Percentiles rank a stretch among this genome's conserved stretches.
phyloP scores from a whole-genome alignment of 2,113 vertebrate genomes.

The Myrmophylax atrothorax region DNA sequence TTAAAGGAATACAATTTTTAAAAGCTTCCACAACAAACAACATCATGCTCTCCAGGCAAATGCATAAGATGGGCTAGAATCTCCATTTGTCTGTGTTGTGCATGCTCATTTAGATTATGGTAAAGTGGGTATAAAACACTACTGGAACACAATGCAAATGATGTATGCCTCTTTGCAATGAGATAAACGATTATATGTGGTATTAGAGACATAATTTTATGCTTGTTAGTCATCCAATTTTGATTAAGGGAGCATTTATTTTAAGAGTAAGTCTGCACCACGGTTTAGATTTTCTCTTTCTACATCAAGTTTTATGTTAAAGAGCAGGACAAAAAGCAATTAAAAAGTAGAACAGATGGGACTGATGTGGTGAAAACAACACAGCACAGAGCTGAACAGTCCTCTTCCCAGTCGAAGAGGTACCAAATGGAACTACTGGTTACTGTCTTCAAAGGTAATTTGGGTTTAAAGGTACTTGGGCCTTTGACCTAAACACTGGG shows the following conservation, averaged over 20 bases:
- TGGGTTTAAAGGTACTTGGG: background rate
- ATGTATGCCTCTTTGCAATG: slow-evolving; percentile 39
- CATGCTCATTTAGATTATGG: slow-evolving; percentile 48
- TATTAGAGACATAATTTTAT: slow-evolving; percentile 42
- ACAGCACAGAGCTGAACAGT: background rate
- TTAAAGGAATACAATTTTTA: slow-evolving; percentile 1
- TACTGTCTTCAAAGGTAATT: background rate
- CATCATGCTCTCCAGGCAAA: background rate
- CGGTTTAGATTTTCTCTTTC: background rate
- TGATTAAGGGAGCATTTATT: slow-evolving; percentile 50
- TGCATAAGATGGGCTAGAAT: background rate
- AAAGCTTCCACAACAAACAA: background rate
- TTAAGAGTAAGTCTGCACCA: background rate
- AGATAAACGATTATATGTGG: slow-evolving; percentile 42
- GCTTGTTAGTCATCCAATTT: slow-evolving; percentile 56
- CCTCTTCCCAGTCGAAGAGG: background rate
- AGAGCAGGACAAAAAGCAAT: background rate
- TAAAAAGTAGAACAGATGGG: background rate
- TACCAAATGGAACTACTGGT: background rate
- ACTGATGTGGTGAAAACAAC: background rate
- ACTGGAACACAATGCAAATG: slow-evolving; percentile 39
- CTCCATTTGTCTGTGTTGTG: slow-evolving; percentile 35
- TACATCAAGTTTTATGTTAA: background rate
- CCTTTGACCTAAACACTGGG: background rate
- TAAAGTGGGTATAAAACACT: slow-evolving; percentile 30